phyloP scores from a whole-genome alignment of 1,140 invertebrate genomes.

The Apis florea region DNA sequence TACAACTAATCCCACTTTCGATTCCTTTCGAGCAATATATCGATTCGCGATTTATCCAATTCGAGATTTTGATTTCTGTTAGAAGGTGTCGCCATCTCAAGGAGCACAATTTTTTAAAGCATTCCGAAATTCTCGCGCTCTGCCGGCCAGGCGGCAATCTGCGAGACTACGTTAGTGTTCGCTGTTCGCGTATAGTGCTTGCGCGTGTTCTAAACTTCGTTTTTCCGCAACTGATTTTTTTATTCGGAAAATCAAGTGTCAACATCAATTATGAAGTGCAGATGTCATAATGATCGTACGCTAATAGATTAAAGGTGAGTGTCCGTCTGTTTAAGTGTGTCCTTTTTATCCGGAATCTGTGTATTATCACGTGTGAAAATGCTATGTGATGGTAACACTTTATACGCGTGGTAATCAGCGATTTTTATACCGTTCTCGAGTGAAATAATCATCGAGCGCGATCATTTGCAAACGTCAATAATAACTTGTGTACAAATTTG shows the following conservation, averaged over 20 bases:
- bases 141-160: conserved; percentile 63
- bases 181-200: conserved; percentile 33
- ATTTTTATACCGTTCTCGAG: not conserved
- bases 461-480: not conserved
- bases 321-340: conserved; percentile 15
- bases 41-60: conserved; percentile 34
- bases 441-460: not conserved
- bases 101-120: conserved; percentile 8
- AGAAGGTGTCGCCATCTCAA: conserved; percentile 57
- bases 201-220: conserved; percentile 46
- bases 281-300: conserved; percentile 9
- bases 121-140: conserved; percentile 47
- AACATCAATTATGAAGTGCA: conserved; percentile 1
- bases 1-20: not conserved
- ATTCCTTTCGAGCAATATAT: conserved; percentile 1
- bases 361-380: conserved; percentile 23
- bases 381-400: conserved; percentile 12
- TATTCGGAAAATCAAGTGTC: not conserved
- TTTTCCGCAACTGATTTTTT: not conserved
- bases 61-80: not conserved
- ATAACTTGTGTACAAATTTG: not conserved
- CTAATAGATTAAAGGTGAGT: conserved; percentile 17
- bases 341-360: not conserved
- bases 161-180: conserved; percentile 42
- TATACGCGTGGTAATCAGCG: conserved; percentile 5